These are phyloP conservation scores for Tupiocoris notatus DNA, from an alignment of 2,888 invertebrate species.

Conservation along the genomic window DNA sequence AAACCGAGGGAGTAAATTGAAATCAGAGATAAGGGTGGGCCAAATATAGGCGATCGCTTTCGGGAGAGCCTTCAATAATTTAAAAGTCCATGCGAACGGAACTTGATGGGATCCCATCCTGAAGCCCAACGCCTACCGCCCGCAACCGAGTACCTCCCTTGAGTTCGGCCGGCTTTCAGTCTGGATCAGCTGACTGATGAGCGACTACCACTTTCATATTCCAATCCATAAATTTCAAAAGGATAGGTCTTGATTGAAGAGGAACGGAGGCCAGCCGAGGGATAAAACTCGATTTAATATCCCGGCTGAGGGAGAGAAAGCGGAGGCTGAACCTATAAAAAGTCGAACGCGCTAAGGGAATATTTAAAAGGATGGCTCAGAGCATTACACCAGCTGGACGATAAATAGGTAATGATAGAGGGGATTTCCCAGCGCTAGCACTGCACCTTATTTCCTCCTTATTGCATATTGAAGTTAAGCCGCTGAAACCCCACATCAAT, in stretches of 20 bases:
- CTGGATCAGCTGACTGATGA: not conserved
- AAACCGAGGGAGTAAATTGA: not conserved
- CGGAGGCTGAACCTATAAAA: conserved; percentile 11
- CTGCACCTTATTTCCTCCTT: conserved; percentile 14
- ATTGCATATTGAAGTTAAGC: conserved; percentile 19
- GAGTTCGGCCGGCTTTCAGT: not conserved
- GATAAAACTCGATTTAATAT: conserved; percentile 34
- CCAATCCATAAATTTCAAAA: not conserved
- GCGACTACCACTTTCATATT: not conserved
- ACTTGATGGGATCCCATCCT: not conserved
- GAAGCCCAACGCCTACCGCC: not conserved
- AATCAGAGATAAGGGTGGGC: not conserved
- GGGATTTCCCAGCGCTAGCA: not conserved
- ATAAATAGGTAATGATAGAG: conserved; percentile 24
- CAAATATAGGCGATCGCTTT: not conserved
- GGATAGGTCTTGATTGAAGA: not conserved
- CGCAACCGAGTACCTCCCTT: not conserved
- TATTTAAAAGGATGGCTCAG: conserved; percentile 19
- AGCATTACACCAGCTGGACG: conserved; percentile 28
- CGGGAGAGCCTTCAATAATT: not conserved
- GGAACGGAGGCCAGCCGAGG: not conserved
- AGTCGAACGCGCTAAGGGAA: conserved; percentile 1
- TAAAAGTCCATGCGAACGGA: not conserved
- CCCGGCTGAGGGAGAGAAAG: not conserved
- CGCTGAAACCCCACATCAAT: conserved; percentile 31